These are phyloP conservation scores for Bilobella aurantiaca DNA, from an alignment of 1,140 invertebrate species.

Conservation along the genomic window DNA sequence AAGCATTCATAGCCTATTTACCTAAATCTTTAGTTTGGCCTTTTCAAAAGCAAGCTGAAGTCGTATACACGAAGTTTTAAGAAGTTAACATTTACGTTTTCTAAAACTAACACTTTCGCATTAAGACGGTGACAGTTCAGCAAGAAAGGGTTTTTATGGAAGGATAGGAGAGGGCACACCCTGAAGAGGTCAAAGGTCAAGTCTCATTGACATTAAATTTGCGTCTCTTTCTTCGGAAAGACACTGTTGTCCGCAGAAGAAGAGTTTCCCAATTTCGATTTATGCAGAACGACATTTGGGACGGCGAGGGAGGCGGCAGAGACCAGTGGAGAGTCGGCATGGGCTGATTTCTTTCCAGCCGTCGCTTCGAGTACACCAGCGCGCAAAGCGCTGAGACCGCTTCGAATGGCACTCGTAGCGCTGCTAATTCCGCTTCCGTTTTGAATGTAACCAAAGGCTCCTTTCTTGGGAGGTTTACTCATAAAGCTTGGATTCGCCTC, in stretches of 20 bases:
- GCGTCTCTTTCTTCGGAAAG: conserved; percentile 9
- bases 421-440: conserved; percentile 29
- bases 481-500: conserved; percentile 10
- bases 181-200: no score
- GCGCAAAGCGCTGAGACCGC: conserved; percentile 31
- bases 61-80: background rate
- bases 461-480: conserved; percentile 22
- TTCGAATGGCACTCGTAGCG: conserved; percentile 33
- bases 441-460: conserved; percentile 18
- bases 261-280: background rate
- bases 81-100: background rate
- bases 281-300: conserved; percentile 16
- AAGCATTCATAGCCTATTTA: background rate
- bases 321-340: conserved; percentile 28
- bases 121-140: background rate
- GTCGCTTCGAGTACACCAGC: conserved; percentile 33
- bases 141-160: background rate
- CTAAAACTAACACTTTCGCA: background rate
- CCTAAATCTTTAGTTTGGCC: conserved; percentile 25
- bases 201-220: background rate
- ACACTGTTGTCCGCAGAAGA: conserved; percentile 13
- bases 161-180: no score
- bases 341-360: conserved; percentile 18
- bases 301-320: conserved; percentile 33
- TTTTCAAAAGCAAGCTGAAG: background rate